Percentiles rank a stretch among this genome's conserved stretches.
Evolutionary conservation across 2,888 invertebrate species (phyloP).

Genomic region (Diaprepes abbreviatus): DNA sequence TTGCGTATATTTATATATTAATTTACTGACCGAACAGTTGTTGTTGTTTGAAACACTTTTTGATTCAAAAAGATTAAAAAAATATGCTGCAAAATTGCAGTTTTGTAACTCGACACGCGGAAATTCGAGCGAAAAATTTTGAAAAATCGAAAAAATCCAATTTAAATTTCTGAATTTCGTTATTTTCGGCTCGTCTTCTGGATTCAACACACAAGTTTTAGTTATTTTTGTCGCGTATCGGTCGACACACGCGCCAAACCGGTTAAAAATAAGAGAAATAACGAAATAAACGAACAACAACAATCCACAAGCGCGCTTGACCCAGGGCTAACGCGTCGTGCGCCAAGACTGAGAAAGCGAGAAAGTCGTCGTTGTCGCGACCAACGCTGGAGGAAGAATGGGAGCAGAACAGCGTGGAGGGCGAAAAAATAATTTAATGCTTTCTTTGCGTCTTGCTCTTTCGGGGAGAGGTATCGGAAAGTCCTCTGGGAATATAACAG

Average conservation of each 20-base stretch:
- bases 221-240: constrained; percentile 12
- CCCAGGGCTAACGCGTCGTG: constrained; percentile 21
- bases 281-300: not conserved
- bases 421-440: no score
- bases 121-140: not conserved
- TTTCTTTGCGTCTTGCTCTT: not conserved
- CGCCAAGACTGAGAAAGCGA: constrained; percentile 28
- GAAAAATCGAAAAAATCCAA: not conserved
- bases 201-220: not conserved
- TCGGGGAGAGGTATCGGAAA: not conserved
- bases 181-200: not conserved
- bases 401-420: not conserved
- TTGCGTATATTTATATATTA: no score
- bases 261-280: constrained; percentile 12
- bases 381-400: constrained; percentile 3
- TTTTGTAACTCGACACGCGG: not conserved
- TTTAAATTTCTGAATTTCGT: not conserved
- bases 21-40: no score
- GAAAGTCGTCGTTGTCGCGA: constrained; percentile 13
- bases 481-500: no score
- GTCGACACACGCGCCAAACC: not conserved
- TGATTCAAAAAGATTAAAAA: not conserved
- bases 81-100: not conserved
- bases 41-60: no score
- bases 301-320: constrained; percentile 9